Evolutionary conservation across 2,888 invertebrate genomes (phyloP), one percentile per base, ranked within the genome.

Genomic region (Phortica magna): DNA sequence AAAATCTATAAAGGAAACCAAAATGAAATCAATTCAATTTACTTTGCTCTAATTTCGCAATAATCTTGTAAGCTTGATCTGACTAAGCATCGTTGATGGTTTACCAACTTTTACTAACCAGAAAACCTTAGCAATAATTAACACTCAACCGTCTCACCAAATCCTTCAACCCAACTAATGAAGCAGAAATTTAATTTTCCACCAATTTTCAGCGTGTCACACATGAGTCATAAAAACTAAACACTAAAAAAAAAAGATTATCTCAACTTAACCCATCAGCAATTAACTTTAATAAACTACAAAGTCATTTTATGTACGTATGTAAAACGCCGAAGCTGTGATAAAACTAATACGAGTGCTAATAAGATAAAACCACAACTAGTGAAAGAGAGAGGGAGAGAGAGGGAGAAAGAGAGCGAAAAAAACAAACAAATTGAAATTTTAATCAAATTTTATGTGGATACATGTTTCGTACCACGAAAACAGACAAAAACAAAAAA

Each of bases 221-320:
- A 31, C 31, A 31, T 31, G 31, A 31, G 31, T 31, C 31, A 31
- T 48, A 48, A 48, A 48, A 68, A 68, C 42, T 43, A 41, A 12
- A 43, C 43, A 68, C 43, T 71, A 64, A 76, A 65, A 81, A 78
- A 31, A 31, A 31, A 31, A 31, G 31, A 31, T 31, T 80, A 76
- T 77, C 79, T 77, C 67, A 74, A 71, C 80, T 82, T 77, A 70
- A 78, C 76, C 77, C 76, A 78, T 79, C 64, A 78, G 79, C 88
- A 88, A 88, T 85, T 88, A 88, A 86, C 88, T 84, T 84, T 84
- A 83, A 82, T 85, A 87, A 85, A 85, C 82, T 78, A 77, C 82
- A 78, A 78, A 82, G 85, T 87, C 83, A 87, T 79, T 85, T 84
- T 10, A 10, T 59, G 41, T n/a, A 55, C 55, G 42, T 78, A 76